Conservation (phyloP, 35 echinoderm and acorn worm genomes). For the Lytechinus variegatus region DNA sequence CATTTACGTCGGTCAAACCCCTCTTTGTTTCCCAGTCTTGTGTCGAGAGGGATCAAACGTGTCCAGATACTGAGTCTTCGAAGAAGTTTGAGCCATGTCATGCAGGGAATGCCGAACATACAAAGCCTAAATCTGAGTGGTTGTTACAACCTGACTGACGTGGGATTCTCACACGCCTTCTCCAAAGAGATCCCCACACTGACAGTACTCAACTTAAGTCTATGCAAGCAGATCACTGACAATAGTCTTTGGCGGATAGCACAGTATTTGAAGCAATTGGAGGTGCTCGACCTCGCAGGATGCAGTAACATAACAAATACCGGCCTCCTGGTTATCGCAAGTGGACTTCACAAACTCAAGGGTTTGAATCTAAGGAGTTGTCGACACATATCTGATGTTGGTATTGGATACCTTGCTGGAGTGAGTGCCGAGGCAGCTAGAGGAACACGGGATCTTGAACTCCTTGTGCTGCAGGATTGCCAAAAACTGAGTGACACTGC, state of each 20-base stretch:
- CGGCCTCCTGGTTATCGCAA: slow-evolving; percentile 87
- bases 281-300: slow-evolving; percentile 88
- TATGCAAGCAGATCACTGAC: slow-evolving; percentile 99
- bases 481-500: slow-evolving; percentile 91
- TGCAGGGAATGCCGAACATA: slow-evolving; percentile 96
- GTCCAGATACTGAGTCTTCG: slow-evolving; percentile 98
- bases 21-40: slow-evolving; percentile 96
- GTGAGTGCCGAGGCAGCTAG: slow-evolving; percentile 59
- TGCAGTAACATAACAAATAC: slow-evolving; percentile 97
- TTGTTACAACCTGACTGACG: slow-evolving; percentile 97
- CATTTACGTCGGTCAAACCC: slow-evolving; percentile 90
- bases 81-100: slow-evolving; percentile 90
- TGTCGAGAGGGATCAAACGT: slow-evolving; percentile 81
- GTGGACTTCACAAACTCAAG: slow-evolving; percentile 87
- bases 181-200: slow-evolving; percentile 80
- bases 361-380: slow-evolving; percentile 96
- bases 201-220: slow-evolving; percentile 94
- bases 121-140: slow-evolving; percentile 99
- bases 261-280: slow-evolving; percentile 88
- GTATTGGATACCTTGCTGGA: slow-evolving; percentile 86
- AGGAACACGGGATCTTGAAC: slow-evolving; percentile 83
- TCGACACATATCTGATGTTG: slow-evolving; percentile 87
- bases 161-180: slow-evolving; percentile 92
- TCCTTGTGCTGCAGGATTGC: slow-evolving; percentile 91
- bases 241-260: slow-evolving; percentile 90